These are phyloP conservation scores for Paracyclopina nana DNA, from an alignment of 1,140 invertebrate species.

Conservation along the genomic window DNA sequence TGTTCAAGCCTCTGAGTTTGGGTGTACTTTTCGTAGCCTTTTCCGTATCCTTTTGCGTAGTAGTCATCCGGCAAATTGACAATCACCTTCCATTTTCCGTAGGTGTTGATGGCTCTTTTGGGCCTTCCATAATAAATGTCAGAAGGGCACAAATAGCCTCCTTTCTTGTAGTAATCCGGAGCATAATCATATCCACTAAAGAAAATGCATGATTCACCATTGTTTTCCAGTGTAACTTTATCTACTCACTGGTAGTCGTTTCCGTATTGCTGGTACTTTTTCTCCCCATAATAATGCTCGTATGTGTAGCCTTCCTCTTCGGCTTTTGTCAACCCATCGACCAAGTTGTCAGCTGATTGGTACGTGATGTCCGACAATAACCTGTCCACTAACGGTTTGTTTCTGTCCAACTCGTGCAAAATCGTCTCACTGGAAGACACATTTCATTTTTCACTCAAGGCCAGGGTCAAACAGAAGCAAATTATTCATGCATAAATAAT, in stretches of 20 bases:
- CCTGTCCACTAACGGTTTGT: conserved; percentile 18
- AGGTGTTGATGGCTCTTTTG: conserved; percentile 22
- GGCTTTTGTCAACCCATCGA: conserved; percentile 21
- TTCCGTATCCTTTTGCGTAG: conserved; percentile 13
- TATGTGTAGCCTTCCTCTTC: conserved; percentile 23
- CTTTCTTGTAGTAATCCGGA: conserved; percentile 21
- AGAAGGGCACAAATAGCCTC: conserved; percentile 23
- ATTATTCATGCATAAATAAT: too few species aligned
- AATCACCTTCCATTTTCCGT: conserved; percentile 23
- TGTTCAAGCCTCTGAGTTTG: conserved; percentile 23
- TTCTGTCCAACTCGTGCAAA: conserved; percentile 19
- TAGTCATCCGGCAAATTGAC: conserved; percentile 18
- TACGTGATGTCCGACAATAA: conserved; percentile 23
- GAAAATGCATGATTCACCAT: not conserved
- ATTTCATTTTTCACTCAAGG: not conserved
- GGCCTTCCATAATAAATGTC: conserved; percentile 22
- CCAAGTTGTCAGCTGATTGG: conserved; percentile 23
- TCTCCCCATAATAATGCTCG: conserved; percentile 22
- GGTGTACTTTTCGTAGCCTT: conserved; percentile 19
- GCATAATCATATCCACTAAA: conserved; percentile 21
- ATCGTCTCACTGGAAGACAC: conserved; percentile 21
- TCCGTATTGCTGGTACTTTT: conserved; percentile 16
- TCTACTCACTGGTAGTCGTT: not conserved
- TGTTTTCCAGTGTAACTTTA: not conserved
- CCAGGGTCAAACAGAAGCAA: too few species aligned